phyloP scores from a whole-genome alignment of 1,140 invertebrate species.

The Aphelenchoides fujianensis region DNA sequence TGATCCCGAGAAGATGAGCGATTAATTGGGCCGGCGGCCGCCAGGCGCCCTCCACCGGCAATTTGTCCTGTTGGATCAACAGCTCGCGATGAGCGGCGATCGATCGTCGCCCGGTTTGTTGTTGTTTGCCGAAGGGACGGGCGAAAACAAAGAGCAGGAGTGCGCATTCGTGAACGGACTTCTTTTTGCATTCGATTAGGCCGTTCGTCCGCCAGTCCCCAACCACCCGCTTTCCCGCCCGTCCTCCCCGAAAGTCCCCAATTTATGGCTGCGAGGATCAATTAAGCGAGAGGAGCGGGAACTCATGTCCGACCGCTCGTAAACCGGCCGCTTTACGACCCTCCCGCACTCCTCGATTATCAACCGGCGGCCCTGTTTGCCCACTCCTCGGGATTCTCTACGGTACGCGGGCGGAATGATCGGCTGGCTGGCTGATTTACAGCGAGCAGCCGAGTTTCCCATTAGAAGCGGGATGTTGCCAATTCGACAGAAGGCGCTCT shows the following conservation, averaged over 20 bases:
- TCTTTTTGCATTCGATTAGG: too few relatives aligned
- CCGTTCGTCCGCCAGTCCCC: not conserved
- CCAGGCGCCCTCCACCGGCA: not conserved
- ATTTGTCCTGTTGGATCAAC: constrained; percentile 1
- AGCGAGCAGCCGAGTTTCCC: too few relatives aligned
- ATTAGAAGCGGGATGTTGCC: not conserved
- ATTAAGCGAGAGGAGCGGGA: too few relatives aligned
- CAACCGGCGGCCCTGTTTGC: not conserved
- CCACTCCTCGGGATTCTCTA: too few relatives aligned
- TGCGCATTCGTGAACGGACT: too few relatives aligned
- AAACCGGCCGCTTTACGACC: not conserved
- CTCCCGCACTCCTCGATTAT: not conserved
- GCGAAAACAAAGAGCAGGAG: too few relatives aligned
- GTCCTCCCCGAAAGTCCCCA: not conserved
- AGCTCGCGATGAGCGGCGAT: not conserved
- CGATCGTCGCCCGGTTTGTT: not conserved
- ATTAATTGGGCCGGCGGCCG: not conserved
- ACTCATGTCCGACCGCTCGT: not conserved
- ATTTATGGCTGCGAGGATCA: not conserved
- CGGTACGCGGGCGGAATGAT: too few relatives aligned
- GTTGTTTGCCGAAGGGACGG: too few relatives aligned
- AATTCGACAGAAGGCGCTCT: too few relatives aligned
- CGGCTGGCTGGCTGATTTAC: too few relatives aligned
- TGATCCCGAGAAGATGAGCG: not conserved
- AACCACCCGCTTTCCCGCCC: not conserved